Evolutionary conservation across 2,797 vertebrate species (phyloP).

Genomic region (Eidolon dupreanum): DNA sequence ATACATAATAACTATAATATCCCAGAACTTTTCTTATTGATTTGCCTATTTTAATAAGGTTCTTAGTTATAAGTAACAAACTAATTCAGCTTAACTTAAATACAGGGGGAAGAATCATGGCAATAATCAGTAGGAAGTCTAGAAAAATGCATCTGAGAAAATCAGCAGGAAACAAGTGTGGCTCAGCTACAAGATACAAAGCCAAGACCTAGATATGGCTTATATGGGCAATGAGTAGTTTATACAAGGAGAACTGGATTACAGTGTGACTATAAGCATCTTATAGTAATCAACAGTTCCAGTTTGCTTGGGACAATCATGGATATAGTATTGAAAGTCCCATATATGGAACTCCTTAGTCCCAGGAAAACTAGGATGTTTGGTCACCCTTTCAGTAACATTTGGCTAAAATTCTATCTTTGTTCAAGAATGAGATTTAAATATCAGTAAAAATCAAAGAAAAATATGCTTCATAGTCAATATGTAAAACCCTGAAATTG

Average conservation of each 20-base stretch:
- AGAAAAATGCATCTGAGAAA: not conserved
- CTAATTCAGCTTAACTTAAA: not conserved
- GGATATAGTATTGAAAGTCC: not conserved
- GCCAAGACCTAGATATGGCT: not conserved
- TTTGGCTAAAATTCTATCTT: not conserved
- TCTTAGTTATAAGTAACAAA: not conserved
- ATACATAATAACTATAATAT: not conserved
- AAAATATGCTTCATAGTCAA: not conserved
- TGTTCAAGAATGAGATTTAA: not conserved
- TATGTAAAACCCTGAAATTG: not conserved
- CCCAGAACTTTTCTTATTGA: not conserved
- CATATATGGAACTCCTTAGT: not conserved
- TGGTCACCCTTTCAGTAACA: not conserved
- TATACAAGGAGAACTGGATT: not conserved
- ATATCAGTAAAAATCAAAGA: constrained; percentile 7
- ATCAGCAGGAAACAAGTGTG: not conserved
- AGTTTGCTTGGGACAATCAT: not conserved
- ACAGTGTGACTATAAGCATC: not conserved
- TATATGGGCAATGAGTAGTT: not conserved
- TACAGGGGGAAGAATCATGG: not conserved
- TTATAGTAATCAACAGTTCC: not conserved
- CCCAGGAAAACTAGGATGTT: not conserved
- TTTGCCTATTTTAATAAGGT: not conserved
- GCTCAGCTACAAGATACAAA: not conserved
- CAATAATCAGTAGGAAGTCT: not conserved